phyloP scores from a whole-genome alignment of 53 echinoderm and acorn worm genomes.

The Henricia sp. region DNA sequence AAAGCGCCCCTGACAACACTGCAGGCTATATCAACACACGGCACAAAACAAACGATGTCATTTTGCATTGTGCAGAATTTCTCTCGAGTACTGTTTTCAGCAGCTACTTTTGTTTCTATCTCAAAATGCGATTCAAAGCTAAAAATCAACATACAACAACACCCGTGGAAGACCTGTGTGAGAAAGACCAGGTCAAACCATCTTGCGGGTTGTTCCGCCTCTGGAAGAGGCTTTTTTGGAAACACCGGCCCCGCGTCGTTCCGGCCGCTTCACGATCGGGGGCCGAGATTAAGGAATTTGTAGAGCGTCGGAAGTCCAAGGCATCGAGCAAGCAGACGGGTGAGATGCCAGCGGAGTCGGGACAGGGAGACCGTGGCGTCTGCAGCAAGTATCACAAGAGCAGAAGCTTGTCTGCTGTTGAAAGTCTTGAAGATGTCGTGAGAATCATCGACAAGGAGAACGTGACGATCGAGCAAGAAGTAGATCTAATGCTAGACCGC shows the following conservation, averaged over 20 bases:
- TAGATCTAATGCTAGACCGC: conserved; percentile 27
- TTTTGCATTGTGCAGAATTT: conserved; percentile 23
- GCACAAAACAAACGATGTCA: conserved; percentile 6
- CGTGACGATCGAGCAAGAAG: conserved; percentile 6
- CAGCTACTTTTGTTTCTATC: background rate
- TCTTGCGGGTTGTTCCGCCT: conserved; percentile 25
- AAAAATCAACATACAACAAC: conserved; percentile 17
- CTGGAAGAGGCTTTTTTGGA: conserved; percentile 26
- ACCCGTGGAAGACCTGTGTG: conserved; percentile 18
- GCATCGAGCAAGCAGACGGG: background rate
- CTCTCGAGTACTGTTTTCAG: background rate
- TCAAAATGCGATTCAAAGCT: conserved; percentile 11
- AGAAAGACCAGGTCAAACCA: conserved; percentile 16
- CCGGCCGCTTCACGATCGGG: background rate
- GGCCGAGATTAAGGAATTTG: background rate
- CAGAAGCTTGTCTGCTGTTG: background rate
- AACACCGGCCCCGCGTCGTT: conserved; percentile 11
- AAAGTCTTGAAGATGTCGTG: conserved; percentile 23
- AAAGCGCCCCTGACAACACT: background rate
- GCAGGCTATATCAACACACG: background rate
- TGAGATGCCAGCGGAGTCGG: background rate
- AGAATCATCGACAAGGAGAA: conserved; percentile 19
- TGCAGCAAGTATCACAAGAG: background rate
- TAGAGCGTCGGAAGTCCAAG: conserved; percentile 3
- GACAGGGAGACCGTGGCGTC: background rate